A percentile compares a stretch with the other conserved stretches of the same genome.
Conservation (phyloP, 2,888 invertebrate species). For the Mythimna albipuncta region DNA sequence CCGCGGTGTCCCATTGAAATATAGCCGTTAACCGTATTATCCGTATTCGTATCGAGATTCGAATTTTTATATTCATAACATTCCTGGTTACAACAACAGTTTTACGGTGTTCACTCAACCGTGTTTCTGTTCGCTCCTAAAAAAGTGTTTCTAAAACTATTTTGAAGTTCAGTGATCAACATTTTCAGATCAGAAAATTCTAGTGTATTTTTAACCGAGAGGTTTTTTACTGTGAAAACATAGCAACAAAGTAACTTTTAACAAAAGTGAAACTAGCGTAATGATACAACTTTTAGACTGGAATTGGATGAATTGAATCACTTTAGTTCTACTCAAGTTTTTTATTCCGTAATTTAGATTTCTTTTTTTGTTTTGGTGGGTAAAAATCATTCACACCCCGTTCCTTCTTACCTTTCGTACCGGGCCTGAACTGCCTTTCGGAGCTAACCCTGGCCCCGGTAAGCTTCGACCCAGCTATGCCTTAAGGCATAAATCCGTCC, state of each 20-base stretch:
- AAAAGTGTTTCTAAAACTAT: conserved; percentile 11
- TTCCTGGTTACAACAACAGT: neutral
- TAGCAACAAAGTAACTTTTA: conserved; percentile 3
- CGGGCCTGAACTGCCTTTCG: no score
- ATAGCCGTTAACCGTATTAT: no score
- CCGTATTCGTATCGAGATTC: no score
- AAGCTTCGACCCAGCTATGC: no score
- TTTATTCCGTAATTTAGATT: neutral
- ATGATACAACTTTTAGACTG: neutral
- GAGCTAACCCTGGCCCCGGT: no score
- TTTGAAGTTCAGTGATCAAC: conserved; percentile 1
- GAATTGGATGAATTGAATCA: neutral
- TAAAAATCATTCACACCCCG: no score
- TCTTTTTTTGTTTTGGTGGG: no score
- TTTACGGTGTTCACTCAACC: neutral
- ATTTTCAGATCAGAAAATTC: conserved; percentile 1
- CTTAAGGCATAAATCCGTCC: no score
- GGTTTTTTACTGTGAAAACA: conserved; percentile 32
- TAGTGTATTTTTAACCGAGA: conserved; percentile 18
- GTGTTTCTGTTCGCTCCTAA: neutral
- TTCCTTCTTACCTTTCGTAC: no score
- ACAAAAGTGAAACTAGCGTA: neutral
- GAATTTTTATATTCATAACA: no score
- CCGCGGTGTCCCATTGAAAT: no score
- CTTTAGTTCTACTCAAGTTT: neutral